Percentiles rank a stretch among this genome's conserved stretches.
Conservation (phyloP, 2,113 vertebrate genomes). For the Rhipidura dahli region DNA sequence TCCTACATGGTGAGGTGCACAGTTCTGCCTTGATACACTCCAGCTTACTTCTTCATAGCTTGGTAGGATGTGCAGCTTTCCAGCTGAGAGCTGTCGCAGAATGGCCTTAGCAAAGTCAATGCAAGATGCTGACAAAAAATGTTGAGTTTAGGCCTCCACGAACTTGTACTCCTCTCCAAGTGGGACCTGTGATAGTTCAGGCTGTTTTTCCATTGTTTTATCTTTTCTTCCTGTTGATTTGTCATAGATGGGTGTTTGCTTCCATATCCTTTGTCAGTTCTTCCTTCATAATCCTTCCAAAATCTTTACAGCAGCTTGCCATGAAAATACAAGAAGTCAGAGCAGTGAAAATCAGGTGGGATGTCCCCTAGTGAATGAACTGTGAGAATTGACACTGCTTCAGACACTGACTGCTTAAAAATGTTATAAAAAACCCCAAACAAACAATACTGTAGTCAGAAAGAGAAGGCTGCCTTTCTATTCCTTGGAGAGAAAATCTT, state of each 20-base stretch:
- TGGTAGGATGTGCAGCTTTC: background rate
- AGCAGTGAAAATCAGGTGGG: background rate
- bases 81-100: background rate
- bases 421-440: background rate
- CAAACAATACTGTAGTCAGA: background rate
- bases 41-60: background rate
- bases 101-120: background rate
- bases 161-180: background rate
- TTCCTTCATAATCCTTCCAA: background rate
- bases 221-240: background rate
- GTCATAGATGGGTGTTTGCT: background rate
- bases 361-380: background rate
- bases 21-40: background rate
- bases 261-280: background rate
- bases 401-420: background rate
- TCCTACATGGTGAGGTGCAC: background rate
- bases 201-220: background rate
- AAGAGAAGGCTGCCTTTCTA: background rate
- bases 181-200: background rate
- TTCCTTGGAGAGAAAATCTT: background rate
- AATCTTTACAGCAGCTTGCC: background rate
- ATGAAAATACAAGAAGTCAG: background rate
- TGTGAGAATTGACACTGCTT: background rate
- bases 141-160: background rate
- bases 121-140: background rate